A percentile compares a stretch with the other conserved stretches of the same genome.
Conservation (phyloP, 2,797 vertebrate genomes). For the Naso thynnoides region DNA sequence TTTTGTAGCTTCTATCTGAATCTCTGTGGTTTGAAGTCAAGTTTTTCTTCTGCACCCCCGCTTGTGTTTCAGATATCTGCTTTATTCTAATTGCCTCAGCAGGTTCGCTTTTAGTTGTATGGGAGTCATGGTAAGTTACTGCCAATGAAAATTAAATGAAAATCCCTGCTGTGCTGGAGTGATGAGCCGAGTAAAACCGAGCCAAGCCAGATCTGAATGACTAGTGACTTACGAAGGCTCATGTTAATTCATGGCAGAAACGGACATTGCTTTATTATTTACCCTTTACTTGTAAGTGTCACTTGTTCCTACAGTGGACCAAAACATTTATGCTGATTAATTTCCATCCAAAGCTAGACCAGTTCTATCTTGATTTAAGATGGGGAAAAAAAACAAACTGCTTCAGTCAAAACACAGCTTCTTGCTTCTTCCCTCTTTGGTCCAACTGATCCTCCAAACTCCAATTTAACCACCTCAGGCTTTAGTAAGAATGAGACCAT, state of each 20-base stretch:
- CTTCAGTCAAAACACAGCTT: constrained; percentile 14
- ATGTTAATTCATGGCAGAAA: no score
- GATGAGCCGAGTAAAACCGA: no score
- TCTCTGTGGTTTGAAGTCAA: no score
- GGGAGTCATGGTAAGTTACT: no score
- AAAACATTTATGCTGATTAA: background rate
- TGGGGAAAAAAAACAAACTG: background rate
- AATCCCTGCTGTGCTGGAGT: no score
- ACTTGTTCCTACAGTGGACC: background rate
- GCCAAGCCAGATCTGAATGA: no score
- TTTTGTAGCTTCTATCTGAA: no score
- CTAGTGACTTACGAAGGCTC: background rate
- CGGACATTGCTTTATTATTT: background rate
- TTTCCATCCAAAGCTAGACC: background rate
- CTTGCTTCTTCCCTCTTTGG: constrained; percentile 6
- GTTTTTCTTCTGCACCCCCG: no score
- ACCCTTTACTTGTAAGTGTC: background rate
- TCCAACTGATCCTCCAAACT: constrained; percentile 15
- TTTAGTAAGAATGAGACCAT: constrained; percentile 16
- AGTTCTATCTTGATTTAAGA: background rate
- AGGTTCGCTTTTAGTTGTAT: no score
- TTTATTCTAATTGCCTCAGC: no score
- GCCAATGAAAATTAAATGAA: no score
- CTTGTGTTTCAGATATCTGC: no score
- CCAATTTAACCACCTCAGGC: constrained; percentile 18